Base-by-base conservation (phyloP, 2,113 vertebrate species). In the Cardinalis cardinalis region DNA sequence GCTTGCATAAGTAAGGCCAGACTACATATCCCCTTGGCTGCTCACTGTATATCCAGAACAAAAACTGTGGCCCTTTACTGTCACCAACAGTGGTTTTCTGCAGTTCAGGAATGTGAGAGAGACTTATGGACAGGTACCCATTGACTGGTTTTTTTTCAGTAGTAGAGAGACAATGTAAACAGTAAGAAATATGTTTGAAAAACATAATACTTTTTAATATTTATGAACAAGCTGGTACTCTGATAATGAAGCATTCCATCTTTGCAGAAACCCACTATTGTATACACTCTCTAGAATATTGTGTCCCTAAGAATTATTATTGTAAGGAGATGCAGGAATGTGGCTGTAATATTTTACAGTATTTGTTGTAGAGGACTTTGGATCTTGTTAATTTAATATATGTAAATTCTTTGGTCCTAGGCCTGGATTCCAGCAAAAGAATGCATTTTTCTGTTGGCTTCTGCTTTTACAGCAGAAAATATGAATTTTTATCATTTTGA, bases 171-270 rank as follows among this genome's bases (percentile, higher is more conserved):
- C 76, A 93, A 63, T 63, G 60, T 92, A 92, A 92, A 81, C 61
- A 87, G 52, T 66, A 70, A 85, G 52, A 93, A 90, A 64, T 44
- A 66, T 49, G 51, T 84, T 38, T 66, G 92, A 53, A 79, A 95
- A 94, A 78, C 70, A 87, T 93, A 83, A 7, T 85, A 52, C 82
- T 71, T 96, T 96, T 96, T 91, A 93, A 95, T 96, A 96, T 96
- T 96, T 95, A 96, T 96, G 94, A 93, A 88, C 72, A 95, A 44
- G 61, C 80, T 89, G 48, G 51, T 96, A 61, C 75, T 92, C 89
- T 92, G 64, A 90, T 95, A 96, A 95, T 94, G 92, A 96, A 96
- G 80, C 83, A 92, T 95, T 96, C 83, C 92, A 87, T 96, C 86
- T 96, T 88, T 10, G 16, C 82, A 91, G 72, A 91, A 96, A 87